Percentiles rank a stretch among this genome's conserved stretches.
phyloP scores from a whole-genome alignment of 2,113 vertebrate genomes.

The Sphyrna mokarran region DNA sequence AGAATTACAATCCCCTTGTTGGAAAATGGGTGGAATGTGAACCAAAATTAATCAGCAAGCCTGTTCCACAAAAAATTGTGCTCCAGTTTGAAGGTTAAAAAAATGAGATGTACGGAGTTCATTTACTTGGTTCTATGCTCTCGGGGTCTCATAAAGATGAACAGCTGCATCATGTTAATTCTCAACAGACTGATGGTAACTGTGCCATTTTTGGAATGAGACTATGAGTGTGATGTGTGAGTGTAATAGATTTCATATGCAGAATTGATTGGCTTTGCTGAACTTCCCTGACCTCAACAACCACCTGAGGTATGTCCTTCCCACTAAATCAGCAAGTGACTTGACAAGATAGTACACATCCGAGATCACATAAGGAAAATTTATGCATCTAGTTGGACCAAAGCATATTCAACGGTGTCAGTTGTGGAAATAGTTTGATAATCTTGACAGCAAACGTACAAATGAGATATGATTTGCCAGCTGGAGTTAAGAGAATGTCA shows the following conservation, averaged over 20 bases:
- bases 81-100: background rate
- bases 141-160: background rate
- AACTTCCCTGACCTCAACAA: background rate
- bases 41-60: background rate
- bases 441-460: background rate
- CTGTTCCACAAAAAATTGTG: background rate
- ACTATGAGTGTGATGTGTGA: background rate
- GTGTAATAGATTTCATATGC: background rate
- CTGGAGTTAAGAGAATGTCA: background rate
- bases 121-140: background rate
- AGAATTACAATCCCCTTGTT: background rate
- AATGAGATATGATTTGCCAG: background rate
- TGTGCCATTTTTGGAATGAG: background rate
- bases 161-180: background rate
- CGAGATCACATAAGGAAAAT: background rate
- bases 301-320: background rate
- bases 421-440: background rate
- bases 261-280: background rate
- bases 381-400: background rate
- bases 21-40: background rate
- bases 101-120: background rate
- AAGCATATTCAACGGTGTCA: background rate
- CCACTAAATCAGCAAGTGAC: background rate
- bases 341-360: background rate
- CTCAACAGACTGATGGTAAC: background rate